Evolutionary conservation across 1,140 invertebrate genomes (phyloP), one percentile per base, ranked within the genome.

Genomic region (Ylistrum balloti): DNA sequence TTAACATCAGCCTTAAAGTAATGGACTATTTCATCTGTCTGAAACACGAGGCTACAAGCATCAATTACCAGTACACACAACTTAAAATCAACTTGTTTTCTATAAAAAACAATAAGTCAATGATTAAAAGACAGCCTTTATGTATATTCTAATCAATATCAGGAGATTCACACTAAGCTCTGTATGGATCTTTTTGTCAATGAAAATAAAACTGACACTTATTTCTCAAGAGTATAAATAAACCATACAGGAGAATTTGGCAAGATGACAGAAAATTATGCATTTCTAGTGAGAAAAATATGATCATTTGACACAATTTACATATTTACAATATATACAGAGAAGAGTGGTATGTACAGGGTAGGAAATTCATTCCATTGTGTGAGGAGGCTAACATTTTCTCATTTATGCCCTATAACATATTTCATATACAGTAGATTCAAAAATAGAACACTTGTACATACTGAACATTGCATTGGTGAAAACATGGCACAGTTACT

Each of bases 291-390:
- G 56, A 28, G 17, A 74, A 28, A 7, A 28, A 1, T 74, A 9
- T 38, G 13, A 38, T 13, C 17, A 74, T 28, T 28, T n/a, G 5
- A 5, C n/a, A 28, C 56, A 74, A 28, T 74, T 0, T 74, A 74
- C 56, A 74, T 74, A 74, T 74, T 74, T 74, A 74, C 56, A 74
- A 74, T 74, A 74, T 74, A 74, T 74, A 74, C 56, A 74, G 56
- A 28, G 22, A 28, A 9, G 3, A n/a, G 35, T 7, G 5, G 5
- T 74, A 74, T 74, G n/a, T 74, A 74, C 56, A 74, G 5, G 5
- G 11, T 48, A 74, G 56, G n/a, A n/a, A 74, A 74, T 74, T 9
- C 9, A 45, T 45, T 74, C 28, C 56, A 74, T 28, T 28, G 13
- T 7, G 28, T 74, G n/a, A 74, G 22, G 56, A 74, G n/a, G 22